Evolutionary conservation across 2,113 vertebrate genomes (phyloP).

Genomic region (Hemichromis elongatus): DNA sequence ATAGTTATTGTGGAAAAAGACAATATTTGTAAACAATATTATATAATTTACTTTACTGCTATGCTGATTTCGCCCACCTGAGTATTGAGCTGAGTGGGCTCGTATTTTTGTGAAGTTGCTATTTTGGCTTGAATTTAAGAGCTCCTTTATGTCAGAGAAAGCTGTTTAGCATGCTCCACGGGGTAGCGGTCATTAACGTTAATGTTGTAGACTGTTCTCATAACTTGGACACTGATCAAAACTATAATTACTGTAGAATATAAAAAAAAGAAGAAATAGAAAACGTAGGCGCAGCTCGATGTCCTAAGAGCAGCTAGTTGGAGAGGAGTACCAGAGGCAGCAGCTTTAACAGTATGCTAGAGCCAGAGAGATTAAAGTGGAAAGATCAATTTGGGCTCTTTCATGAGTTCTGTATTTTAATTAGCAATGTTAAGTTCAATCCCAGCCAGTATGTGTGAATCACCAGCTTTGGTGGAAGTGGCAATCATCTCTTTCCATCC

Average conservation of each 20-base stretch:
- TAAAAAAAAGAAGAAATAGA: neutral
- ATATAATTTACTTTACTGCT: neutral
- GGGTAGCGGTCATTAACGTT: constrained; percentile 32
- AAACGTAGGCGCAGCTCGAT: neutral
- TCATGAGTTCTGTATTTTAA: constrained; percentile 50
- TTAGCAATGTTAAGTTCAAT: constrained; percentile 43
- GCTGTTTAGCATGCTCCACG: constrained; percentile 10
- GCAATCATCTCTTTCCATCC: constrained; percentile 33
- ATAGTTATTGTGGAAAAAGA: neutral
- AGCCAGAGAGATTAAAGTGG: neutral
- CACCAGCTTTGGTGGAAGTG: constrained; percentile 18
- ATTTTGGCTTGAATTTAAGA: neutral
- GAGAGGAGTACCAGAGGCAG: neutral
- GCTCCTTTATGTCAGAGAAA: neutral
- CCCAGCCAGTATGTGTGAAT: constrained; percentile 16
- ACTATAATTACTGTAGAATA: constrained; percentile 28
- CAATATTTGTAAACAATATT: neutral
- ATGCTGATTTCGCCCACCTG: neutral
- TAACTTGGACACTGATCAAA: constrained; percentile 39
- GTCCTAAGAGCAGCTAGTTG: neutral
- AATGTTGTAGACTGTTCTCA: constrained; percentile 21
- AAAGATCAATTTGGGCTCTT: constrained; percentile 41
- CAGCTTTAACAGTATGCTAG: neutral
- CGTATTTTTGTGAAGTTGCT: neutral
- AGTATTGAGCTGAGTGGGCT: neutral